Percentiles rank a stretch among this genome's conserved stretches.
phyloP scores from a whole-genome alignment of 2,113 vertebrate genomes.

The Leucoraja erinaceus region DNA sequence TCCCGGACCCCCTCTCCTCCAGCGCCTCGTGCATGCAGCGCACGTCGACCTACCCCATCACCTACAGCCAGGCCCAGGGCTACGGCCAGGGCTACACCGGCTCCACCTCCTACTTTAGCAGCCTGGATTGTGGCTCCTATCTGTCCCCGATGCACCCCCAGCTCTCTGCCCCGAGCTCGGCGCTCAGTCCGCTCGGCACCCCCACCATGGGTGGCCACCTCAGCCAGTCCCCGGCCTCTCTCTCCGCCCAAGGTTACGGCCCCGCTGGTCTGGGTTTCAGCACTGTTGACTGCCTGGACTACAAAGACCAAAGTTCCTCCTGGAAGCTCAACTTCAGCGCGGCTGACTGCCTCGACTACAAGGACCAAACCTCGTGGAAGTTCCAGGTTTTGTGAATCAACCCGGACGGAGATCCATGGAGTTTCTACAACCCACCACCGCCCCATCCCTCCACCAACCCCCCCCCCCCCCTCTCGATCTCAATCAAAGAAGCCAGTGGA shows the following conservation, averaged over 20 bases:
- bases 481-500: background rate
- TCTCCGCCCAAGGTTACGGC: slow-evolving; percentile 70
- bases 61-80: slow-evolving; percentile 65
- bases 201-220: slow-evolving; percentile 68
- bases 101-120: slow-evolving; percentile 71
- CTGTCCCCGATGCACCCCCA: slow-evolving; percentile 79
- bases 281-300: slow-evolving; percentile 73
- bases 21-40: slow-evolving; percentile 65
- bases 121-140: slow-evolving; percentile 76
- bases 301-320: slow-evolving; percentile 69
- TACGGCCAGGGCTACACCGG: slow-evolving; percentile 68
- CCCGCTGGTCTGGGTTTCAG: slow-evolving; percentile 66
- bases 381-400: slow-evolving; percentile 74
- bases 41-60: slow-evolving; percentile 63
- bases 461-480: background rate
- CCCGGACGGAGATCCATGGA: too few relatives aligned
- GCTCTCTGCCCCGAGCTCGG: slow-evolving; percentile 65
- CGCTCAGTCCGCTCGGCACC: slow-evolving; percentile 69
- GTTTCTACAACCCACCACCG: too few relatives aligned
- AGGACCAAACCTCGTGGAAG: slow-evolving; percentile 83
- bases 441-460: too few relatives aligned
- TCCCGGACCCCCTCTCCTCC: slow-evolving; percentile 66
- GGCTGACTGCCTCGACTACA: slow-evolving; percentile 80
- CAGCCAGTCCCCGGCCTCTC: slow-evolving; percentile 66
- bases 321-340: slow-evolving; percentile 81